Evolutionary conservation across 2,113 vertebrate genomes (phyloP).

Genomic region (Rhabdomys dilectus): DNA sequence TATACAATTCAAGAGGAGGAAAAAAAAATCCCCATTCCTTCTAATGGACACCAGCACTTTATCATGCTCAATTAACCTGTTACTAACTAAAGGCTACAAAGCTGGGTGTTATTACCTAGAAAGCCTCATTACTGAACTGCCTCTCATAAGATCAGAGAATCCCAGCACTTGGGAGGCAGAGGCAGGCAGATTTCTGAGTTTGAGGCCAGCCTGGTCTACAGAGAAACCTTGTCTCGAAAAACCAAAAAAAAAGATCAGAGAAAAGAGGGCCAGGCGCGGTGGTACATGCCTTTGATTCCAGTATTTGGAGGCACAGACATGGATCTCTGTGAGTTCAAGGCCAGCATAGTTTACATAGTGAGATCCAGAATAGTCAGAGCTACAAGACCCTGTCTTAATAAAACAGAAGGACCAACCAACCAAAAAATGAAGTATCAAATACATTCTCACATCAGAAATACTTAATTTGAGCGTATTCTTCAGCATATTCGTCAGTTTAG

Average conservation of each 20-base stretch:
- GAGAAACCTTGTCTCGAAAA: too few relatives aligned
- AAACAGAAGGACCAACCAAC: background rate
- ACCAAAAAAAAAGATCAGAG: background rate
- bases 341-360: background rate
- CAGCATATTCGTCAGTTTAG: conserved; percentile 36
- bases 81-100: conserved; percentile 50
- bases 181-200: too few relatives aligned
- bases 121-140: conserved; percentile 45
- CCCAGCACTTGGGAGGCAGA: too few relatives aligned
- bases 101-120: background rate
- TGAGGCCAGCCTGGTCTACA: too few relatives aligned
- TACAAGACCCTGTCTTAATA: background rate
- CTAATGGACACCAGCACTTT: background rate
- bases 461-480: conserved; percentile 27
- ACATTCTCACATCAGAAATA: conserved; percentile 46
- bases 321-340: background rate
- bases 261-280: background rate
- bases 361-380: background rate
- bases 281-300: background rate
- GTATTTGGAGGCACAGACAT: background rate
- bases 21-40: background rate
- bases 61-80: conserved; percentile 13
- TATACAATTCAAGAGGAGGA: background rate
- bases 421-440: background rate
- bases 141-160: conserved; percentile 28